phyloP scores from a whole-genome alignment of 2,113 vertebrate genomes.

The Rhabdornis inornatus region DNA sequence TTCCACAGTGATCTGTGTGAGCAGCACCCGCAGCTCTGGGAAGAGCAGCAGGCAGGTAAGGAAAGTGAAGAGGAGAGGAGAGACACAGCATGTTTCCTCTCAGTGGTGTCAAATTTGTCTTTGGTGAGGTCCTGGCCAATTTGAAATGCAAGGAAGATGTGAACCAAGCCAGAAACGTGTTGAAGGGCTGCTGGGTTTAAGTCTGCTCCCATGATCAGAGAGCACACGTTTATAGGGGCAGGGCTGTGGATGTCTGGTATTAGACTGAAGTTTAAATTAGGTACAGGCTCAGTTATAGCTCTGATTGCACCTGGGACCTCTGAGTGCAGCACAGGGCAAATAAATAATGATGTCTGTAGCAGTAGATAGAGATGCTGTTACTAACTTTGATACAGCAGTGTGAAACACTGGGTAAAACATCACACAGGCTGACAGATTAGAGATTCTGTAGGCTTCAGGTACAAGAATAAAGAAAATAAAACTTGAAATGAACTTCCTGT shows the following conservation, averaged over 20 bases:
- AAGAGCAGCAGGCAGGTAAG: background rate
- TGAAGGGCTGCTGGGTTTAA: background rate
- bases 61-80: background rate
- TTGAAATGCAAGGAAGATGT: background rate
- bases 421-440: slow-evolving; percentile 4
- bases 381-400: background rate
- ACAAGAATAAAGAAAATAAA: slow-evolving; percentile 27
- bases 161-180: background rate
- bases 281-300: background rate
- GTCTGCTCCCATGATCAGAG: background rate
- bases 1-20: background rate
- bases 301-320: slow-evolving; percentile 34
- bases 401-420: slow-evolving; percentile 13
- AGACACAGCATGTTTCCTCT: background rate
- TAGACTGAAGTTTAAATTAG: slow-evolving; percentile 30
- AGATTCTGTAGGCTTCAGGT: slow-evolving; percentile 11
- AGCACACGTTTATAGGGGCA: background rate
- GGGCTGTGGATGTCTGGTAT: background rate
- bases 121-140: background rate
- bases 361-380: slow-evolving; percentile 11
- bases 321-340: slow-evolving; percentile 16
- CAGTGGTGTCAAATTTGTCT: background rate
- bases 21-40: background rate
- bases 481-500: slow-evolving; percentile 12
- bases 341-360: slow-evolving; percentile 35